A percentile compares a stretch with the other conserved stretches of the same genome.
Evolutionary conservation across 2,888 invertebrate genomes (phyloP).

Genomic region (Clanis bilineata): DNA sequence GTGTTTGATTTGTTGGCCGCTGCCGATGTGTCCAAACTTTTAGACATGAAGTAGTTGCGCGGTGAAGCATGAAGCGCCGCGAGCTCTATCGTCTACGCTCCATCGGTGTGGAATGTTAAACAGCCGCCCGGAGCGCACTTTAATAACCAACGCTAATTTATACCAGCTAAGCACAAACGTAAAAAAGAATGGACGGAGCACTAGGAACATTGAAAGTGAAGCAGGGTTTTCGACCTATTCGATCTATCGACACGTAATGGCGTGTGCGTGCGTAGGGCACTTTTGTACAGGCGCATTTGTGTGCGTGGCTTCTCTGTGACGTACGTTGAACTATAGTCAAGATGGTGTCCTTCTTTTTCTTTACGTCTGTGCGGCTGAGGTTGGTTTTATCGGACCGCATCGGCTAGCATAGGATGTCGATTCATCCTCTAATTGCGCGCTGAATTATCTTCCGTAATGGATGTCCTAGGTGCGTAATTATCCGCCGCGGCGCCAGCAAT

Average conservation of each 20-base stretch:
- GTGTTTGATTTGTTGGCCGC: constrained; percentile 50
- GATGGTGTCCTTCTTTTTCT: too few relatives aligned
- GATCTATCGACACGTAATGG: too few relatives aligned
- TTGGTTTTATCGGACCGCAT: constrained; percentile 48
- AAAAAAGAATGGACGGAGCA: too few relatives aligned
- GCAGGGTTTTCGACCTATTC: too few relatives aligned
- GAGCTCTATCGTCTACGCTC: constrained; percentile 42
- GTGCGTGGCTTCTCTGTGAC: too few relatives aligned
- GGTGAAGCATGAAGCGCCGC: constrained; percentile 34
- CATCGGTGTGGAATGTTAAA: constrained; percentile 49
- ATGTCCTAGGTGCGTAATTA: constrained; percentile 72
- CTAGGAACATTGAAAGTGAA: too few relatives aligned
- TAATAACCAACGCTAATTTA: constrained; percentile 47
- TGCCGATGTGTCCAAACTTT: constrained; percentile 27
- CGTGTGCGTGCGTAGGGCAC: too few relatives aligned
- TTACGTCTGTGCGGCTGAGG: too few relatives aligned
- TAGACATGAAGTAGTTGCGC: constrained; percentile 1
- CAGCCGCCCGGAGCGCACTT: constrained; percentile 40
- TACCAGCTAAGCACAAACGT: too few relatives aligned
- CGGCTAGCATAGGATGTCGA: constrained; percentile 54
- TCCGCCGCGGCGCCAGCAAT: constrained; percentile 68
- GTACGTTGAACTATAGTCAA: too few relatives aligned
- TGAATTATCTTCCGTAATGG: constrained; percentile 74
- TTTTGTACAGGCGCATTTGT: too few relatives aligned
- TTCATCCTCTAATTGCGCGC: constrained; percentile 68